Base-by-base conservation (phyloP, 2,797 vertebrate genomes). In the Leptoclinus maculatus region DNA sequence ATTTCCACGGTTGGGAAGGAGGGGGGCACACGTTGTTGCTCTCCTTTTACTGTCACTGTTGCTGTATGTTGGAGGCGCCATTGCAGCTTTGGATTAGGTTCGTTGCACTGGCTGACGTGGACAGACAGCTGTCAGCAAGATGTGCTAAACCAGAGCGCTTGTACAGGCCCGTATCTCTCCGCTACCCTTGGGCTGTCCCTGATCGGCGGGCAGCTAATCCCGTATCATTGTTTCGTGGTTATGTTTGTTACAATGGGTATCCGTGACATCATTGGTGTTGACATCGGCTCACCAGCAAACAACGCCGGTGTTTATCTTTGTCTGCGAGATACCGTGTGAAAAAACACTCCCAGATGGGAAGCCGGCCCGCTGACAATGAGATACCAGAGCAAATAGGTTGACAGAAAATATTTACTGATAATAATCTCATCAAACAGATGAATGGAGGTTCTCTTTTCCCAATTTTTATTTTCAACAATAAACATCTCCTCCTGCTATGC, bases 371-470 rank as follows among this genome's bases (percentile, higher is more conserved):
- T 75, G 87, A 83, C 84, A 87, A 84, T 66, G 86, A 90, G 85
- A 90, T 88, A 78, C 75, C 82, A 83, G 83, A 86, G 87, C 83
- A 93, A 94, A 94, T 76, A 91, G 83, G 82, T 84, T 83, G 80
- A 74, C 79, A 70, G 80, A 83, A 80, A 90, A 88, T 92, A 91
- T 93, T 93, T 91, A 89, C 92, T 80, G 88, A 92, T 93, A 92
- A 92, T 91, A 93, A 93, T 93, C 92, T 91, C 86, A 79, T 93
- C 89, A 92, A 91, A 93, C 88, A 89, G 80, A 89, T 76, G 87
- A 92, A 87, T 67, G 54, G 69, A 83, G 60, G 68, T 58, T 85
- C 53, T 56, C 34, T 51, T 81, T 83, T 69, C 71, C 80, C 63
- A 59, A 73, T 51, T 23, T 23, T 2, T 23, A 2, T 10, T 23